Evolutionary conservation across 2,113 vertebrate genomes (phyloP), one percentile per base, ranked within the genome.

Genomic region (Cyanoramphus novaezelandiae): DNA sequence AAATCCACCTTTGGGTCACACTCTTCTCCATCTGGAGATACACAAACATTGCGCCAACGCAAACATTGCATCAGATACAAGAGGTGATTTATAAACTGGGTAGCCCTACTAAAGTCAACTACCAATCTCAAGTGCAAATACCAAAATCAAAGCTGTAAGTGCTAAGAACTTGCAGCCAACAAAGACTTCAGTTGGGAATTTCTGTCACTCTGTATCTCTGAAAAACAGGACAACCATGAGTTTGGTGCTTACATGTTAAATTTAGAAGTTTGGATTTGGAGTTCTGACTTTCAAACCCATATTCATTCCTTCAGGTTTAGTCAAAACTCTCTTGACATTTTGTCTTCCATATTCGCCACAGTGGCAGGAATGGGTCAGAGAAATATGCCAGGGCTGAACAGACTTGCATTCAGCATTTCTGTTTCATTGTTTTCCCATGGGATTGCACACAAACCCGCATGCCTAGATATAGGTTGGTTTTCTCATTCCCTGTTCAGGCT

Each of bases 1-100:
- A 95, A 95, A 85, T 85, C 83, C 86, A 96, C 94, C 95, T 97
- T 78, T 93, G 37, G 57, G 78, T 90, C 78, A 91, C 88, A 96
- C 89, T 88, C 84, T 63, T 86, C 87, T 78, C 78, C 91, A 95
- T 93, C 91, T 95, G 88, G 91, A 91, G 41, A 87, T 35, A 86
- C 78, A 63, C 55, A 88, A 82, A 83, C 65, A 52, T 17, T 59
- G 74, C 69, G 78, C 70, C 70, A 91, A 93, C 46, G 20, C 59
- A 88, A 82, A 81, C 65, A 52, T 16, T 59, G 74, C 72, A 71
- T 67, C 70, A 91, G 90, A 94, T 6, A 17, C 63, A 72, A 89
- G 33, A 49, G 65, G 7, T 82, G 67, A 89, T 96, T 96, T 93
- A 87, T 96, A 89, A 89, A 82, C 57, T 85, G 70, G 88, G 74